Evolutionary conservation across 2,888 invertebrate genomes (phyloP), one percentile per base, ranked within the genome.

Genomic region (Sesia bembeciformis): DNA sequence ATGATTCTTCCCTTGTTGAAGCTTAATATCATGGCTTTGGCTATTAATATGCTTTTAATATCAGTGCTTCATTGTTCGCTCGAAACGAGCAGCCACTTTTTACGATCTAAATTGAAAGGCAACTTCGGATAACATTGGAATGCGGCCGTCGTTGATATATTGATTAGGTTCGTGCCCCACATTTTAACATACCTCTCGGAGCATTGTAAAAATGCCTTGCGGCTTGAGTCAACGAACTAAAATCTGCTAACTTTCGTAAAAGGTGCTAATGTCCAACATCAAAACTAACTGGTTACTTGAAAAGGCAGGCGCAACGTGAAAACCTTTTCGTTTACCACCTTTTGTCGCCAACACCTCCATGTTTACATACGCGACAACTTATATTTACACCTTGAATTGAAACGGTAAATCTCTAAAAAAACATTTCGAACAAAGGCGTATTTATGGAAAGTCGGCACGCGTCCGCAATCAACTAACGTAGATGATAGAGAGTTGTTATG

Each of bases 101-200:
- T 75, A 78, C 74, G 71, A 74, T 78, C 70, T 78, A 81, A 79
- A 80, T 72, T 71, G 76, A 78, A 78, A 78, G 70, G 70, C 76
- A 66, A 65, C 64, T 63, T 70, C 69, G 72, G 71, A 75, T 76
- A 77, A 73, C 68, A 67, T 60, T 54, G 78, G 81, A 82, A 82
- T 83, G 81, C 78, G 79, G 78, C 61, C 74, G 70, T 68, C 74
- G 74, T 78, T 74, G 74, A 78, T 78, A 78, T 75, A 75, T 76
- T 76, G 76, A 81, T 76, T 76, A 73, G 72, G 74, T 40, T 40
- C 39, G 53, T 53, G 53, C 41, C 42, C 41, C 40, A 59, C 46
- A 53, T 58, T 57, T 56, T 56, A 54, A 56, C 52, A 58, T 56
- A 54, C 54, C 55, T n/a, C 23, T 6, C 23, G 46, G 46, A 46